A percentile compares a stretch with the other conserved stretches of the same genome.
phyloP scores from a whole-genome alignment of 2,888 invertebrate species.

The Falcaria lacertinaria region DNA sequence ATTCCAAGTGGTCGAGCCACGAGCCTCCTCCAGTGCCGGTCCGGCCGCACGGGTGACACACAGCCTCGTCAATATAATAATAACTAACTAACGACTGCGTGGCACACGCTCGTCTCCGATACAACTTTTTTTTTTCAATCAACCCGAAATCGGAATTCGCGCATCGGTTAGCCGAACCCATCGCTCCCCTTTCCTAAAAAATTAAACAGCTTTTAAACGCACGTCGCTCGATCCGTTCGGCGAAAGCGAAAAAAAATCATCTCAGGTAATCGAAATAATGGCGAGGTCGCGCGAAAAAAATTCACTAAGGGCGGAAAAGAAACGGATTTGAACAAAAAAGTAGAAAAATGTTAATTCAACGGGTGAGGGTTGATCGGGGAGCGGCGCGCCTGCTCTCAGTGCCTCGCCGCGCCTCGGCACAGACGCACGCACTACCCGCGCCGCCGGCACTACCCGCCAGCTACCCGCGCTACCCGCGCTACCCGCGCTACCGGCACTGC shows the following conservation, averaged over 20 bases:
- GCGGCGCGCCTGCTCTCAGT: slow-evolving; percentile 15
- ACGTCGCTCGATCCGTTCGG: slow-evolving; percentile 57
- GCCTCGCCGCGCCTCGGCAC: slow-evolving; percentile 11
- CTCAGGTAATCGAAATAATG: slow-evolving; percentile 79
- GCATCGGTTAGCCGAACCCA: slow-evolving; percentile 69
- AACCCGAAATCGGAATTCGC: slow-evolving; percentile 75
- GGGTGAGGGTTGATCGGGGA: slow-evolving; percentile 41
- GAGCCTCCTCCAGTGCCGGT: too few relatives aligned
- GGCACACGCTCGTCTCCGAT: slow-evolving; percentile 33
- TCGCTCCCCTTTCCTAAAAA: slow-evolving; percentile 72
- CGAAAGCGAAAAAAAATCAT: slow-evolving; percentile 66
- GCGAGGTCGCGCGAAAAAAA: slow-evolving; percentile 74
- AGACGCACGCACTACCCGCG: slow-evolving; percentile 14
- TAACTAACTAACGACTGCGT: slow-evolving; percentile 24
- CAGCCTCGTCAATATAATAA: slow-evolving; percentile 18
- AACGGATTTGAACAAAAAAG: slow-evolving; percentile 76
- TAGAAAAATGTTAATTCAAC: slow-evolving; percentile 66
- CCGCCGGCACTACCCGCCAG: slow-evolving; percentile 9
- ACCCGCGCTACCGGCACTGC: slow-evolving; percentile 7
- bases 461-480: slow-evolving; percentile 6
- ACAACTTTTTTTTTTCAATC: slow-evolving; percentile 41
- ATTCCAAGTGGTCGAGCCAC: too few relatives aligned
- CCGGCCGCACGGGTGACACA: not conserved
- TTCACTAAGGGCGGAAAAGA: slow-evolving; percentile 78
- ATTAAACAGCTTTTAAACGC: slow-evolving; percentile 78